Evolutionary conservation across 2,888 invertebrate genomes (phyloP), one percentile per base, ranked within the genome.

Genomic region (Alloplasta piceator): DNA sequence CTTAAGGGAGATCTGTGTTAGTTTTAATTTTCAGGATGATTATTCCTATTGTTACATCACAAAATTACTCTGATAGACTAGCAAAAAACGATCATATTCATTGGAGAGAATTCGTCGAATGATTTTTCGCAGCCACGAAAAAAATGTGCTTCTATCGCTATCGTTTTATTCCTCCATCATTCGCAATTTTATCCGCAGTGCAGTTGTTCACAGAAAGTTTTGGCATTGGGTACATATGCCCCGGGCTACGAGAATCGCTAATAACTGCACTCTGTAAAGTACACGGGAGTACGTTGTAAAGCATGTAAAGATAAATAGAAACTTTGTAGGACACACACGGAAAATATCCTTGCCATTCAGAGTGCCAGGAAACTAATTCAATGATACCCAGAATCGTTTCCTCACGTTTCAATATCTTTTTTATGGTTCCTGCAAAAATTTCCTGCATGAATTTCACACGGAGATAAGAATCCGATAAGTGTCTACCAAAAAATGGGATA

Each of bases 121-220:
- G 3, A 26, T 26, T 26, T 26, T 26, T 26, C 26, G 26, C 26
- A 26, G 26, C 26, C 56, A 56, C 6, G 66, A 46, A 41, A 26
- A 39, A 41, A 6, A 41, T 66, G 4, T 67, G 66, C n/a, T 78
- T 71, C 60, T 41, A 74, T 81, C 78, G 74, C 74, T 81, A n/a
- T n/a, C 74, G 81, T 78, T 78, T 82, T 84, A 83, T 84, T 79
- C 78, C 73, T 80, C 81, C 82, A 83, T 81, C 82, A 83, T 85
- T 85, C 82, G 76, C 78, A 80, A 26, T 80, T 82, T 80, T 58
- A 83, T 26, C 84, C 79, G 85, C 86, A 83, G 72, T 85, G 86
- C 85, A 82, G 84, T 81, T 74, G 58, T 63, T 73, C 63, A 61
- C 75, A 55, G 39, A 78, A 74, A 78, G 78, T 81, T 81, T 78